Evolutionary conservation across 2,888 invertebrate species (phyloP).

Genomic region (Nomada fabriciana): DNA sequence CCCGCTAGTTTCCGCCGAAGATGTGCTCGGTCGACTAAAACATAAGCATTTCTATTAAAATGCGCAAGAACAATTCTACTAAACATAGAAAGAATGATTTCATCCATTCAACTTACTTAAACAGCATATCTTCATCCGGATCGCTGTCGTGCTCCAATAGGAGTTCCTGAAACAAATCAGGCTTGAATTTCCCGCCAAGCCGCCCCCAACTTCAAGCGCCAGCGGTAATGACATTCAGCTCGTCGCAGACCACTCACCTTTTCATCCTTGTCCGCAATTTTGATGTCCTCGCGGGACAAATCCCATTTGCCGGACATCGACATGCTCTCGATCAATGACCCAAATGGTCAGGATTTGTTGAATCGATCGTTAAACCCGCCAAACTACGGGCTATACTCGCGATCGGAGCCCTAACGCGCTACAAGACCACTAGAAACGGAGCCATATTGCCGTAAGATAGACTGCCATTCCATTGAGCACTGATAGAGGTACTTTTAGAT

Average conservation of each 20-base stretch:
- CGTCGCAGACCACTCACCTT: slow-evolving; percentile 70
- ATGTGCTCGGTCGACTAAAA: slow-evolving; percentile 76
- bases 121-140: slow-evolving; percentile 80
- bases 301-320: slow-evolving; percentile 72
- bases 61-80: neutral
- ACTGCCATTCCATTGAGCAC: slow-evolving; percentile 17
- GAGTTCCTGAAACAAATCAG: slow-evolving; percentile 73
- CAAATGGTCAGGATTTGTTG: neutral
- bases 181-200: slow-evolving; percentile 53
- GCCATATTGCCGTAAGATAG: slow-evolving; percentile 46
- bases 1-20: slow-evolving; percentile 49
- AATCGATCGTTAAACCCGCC: neutral
- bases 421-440: neutral
- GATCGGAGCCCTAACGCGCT: neutral
- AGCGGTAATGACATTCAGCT: neutral
- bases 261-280: slow-evolving; percentile 76
- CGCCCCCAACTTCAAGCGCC: neutral
- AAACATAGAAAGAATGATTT: neutral
- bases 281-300: slow-evolving; percentile 76
- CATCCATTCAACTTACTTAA: slow-evolving; percentile 72
- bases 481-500: neutral
- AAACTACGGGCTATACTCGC: neutral
- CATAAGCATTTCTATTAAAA: slow-evolving; percentile 1
- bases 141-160: slow-evolving; percentile 82
- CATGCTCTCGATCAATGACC: slow-evolving; percentile 60